Evolutionary conservation across 2,113 vertebrate genomes (phyloP).

Genomic region (Petaurus breviceps): DNA sequence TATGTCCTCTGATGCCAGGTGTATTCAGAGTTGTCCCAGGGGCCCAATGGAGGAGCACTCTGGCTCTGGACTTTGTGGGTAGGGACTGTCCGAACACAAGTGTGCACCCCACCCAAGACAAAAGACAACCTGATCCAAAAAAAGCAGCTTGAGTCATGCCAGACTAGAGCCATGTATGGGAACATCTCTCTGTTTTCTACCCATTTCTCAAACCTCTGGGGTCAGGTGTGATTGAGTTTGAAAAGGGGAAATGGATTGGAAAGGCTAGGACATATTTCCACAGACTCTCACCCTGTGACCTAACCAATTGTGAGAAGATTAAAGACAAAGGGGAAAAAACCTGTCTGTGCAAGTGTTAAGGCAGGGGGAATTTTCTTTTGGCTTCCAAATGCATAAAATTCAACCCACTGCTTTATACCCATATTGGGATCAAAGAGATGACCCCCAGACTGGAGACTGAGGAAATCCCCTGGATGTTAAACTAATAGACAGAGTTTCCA

Average conservation of each 20-base stretch:
- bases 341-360: neutral
- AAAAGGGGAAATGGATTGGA: constrained; percentile 60
- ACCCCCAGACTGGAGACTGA: neutral
- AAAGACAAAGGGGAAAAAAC: constrained; percentile 69
- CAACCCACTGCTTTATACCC: neutral
- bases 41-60: neutral
- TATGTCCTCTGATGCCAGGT: neutral
- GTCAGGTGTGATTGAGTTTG: constrained; percentile 41
- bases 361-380: constrained; percentile 38
- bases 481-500: neutral
- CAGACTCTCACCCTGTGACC: constrained; percentile 60
- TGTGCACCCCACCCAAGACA: neutral
- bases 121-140: constrained; percentile 32
- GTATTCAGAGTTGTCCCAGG: neutral
- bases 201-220: constrained; percentile 34
- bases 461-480: neutral
- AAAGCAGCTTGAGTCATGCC: constrained; percentile 48
- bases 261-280: constrained; percentile 58
- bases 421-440: neutral
- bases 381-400: neutral
- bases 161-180: fast-evolving
- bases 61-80: neutral
- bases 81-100: neutral
- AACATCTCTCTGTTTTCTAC: constrained; percentile 12
- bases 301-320: constrained; percentile 75